Evolutionary conservation across 2,113 vertebrate species (phyloP), one percentile per base, ranked within the genome.

Genomic region (Phylloscopus trochilus): DNA sequence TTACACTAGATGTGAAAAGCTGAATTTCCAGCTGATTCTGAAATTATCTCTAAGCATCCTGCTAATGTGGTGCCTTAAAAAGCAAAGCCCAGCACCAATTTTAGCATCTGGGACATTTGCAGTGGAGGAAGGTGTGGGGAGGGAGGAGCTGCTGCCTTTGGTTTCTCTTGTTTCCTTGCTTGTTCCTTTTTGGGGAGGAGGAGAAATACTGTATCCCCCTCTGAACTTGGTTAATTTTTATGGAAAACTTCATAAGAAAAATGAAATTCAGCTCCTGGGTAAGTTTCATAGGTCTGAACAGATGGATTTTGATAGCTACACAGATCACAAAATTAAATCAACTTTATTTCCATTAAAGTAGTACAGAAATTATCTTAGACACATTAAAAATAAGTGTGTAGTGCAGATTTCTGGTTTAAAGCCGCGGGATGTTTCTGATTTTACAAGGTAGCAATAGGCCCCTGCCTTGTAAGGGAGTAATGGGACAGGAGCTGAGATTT

Each of bases 271-370:
- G 81, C 75, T 96, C 92, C 94, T 91, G 92, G 83, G 47, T 76
- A 83, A 70, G 60, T 95, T 96, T 95, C 87, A 69, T 96, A 94
- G 91, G 56, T 91, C 93, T 95, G 94, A 98, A 93, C 97, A 97
- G 96, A 96, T 98, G 95, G 91, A 69, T 97, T 97, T 98, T 97
- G 96, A 96, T 97, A 96, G 95, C 95, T 97, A 92, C 21, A 33
- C 92, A 92, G 96, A 84, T 97, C 91, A 89, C 92, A 86, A 96
- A 97, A 93, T 96, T 94, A 84, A 96, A 43, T 97, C 93, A 96
- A 28, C 91, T 97, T 97, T 95, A 83, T 91, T 97, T 97, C 97
- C 92, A 96, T 93, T 97, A 89, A 96, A 96, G 84, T 94, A 92
- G 74, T 96, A 81, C 78, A 97, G 96, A 95, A 97, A 97, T 97